Evolutionary conservation across 2,888 invertebrate species (phyloP), one percentile per base, ranked within the genome.

Genomic region (Euzophera pinguis): DNA sequence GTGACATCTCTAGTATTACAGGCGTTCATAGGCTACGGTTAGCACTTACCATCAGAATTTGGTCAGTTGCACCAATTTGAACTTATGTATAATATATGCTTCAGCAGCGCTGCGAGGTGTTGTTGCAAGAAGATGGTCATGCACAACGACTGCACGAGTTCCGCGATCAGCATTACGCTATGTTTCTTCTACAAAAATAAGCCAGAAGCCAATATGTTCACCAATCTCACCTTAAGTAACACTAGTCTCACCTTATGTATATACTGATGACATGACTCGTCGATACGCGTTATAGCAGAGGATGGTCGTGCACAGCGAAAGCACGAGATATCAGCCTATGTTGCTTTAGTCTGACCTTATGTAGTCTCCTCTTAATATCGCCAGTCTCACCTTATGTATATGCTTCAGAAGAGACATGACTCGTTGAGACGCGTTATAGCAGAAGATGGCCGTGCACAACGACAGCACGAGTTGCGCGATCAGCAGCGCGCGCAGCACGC

Each of bases 231-330:
- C 7, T n/a, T n/a, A n/a, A n/a, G n/a, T n/a, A n/a, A n/a, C 22
- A 3, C 22, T 3, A 16, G 16, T 9, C 16, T 16, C 59, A 82
- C 88, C 81, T 79, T 80, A 59, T 89, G 87, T 56, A 88, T 80
- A 55, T 82, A 75, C 55, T 80, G 88, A 67, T 59, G 72, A 50
- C 81, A 89, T 79, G 37, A 87, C 87, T 50, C 75, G 78, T 27
- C 81, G 59, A 0, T 84, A 82, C 7, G 80, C 77, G 70, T 89
- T 89, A 71, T 88, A 89, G 65, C 86, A 87, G 73, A 78, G 84
- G 56, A 89, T 84, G 59, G 82, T 81, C 80, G 87, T 81, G 56
- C 74, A 75, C 52, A 89, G 73, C 0, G 88, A 87, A 16, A 87
- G 68, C 12, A 81, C 74, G 22, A 89, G 75, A 65, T 88, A 29